Conservation (phyloP, 2,113 vertebrate genomes). For the Xiphophorus couchianus region DNA sequence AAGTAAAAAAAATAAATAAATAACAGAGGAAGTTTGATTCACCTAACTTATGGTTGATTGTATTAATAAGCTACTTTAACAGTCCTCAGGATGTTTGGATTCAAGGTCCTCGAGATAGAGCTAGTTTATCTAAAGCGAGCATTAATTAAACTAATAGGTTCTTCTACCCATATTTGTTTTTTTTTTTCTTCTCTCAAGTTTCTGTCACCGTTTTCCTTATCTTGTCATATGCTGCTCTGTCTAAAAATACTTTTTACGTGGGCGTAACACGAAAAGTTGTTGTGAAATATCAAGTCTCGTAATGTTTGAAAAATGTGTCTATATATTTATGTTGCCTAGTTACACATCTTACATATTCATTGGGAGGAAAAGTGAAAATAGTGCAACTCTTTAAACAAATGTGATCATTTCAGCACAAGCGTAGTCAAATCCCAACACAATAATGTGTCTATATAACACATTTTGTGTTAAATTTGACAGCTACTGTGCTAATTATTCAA, state of each 20-base stretch:
- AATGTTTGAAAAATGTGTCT: background rate
- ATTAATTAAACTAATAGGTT: background rate
- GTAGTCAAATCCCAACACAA: no score
- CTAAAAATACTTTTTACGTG: background rate
- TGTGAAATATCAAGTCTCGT: background rate
- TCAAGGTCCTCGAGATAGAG: background rate
- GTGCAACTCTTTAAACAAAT: no score
- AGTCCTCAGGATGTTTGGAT: background rate
- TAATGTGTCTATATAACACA: no score
- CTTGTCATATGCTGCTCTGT: background rate
- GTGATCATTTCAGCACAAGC: no score
- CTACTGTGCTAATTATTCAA: no score
- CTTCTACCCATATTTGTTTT: background rate
- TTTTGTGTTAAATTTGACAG: no score
- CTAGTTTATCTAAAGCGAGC: background rate
- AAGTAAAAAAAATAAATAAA: background rate
- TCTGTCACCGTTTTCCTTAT: background rate
- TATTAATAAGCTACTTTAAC: background rate
- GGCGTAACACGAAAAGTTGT: background rate
- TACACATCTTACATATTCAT: background rate
- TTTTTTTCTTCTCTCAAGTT: background rate
- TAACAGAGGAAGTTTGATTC: background rate
- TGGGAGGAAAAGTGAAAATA: no score
- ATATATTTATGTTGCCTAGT: background rate
- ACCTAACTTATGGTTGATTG: background rate